Conservation (phyloP, 2,888 invertebrate genomes). For the Scaptomyza caliginosa region DNA sequence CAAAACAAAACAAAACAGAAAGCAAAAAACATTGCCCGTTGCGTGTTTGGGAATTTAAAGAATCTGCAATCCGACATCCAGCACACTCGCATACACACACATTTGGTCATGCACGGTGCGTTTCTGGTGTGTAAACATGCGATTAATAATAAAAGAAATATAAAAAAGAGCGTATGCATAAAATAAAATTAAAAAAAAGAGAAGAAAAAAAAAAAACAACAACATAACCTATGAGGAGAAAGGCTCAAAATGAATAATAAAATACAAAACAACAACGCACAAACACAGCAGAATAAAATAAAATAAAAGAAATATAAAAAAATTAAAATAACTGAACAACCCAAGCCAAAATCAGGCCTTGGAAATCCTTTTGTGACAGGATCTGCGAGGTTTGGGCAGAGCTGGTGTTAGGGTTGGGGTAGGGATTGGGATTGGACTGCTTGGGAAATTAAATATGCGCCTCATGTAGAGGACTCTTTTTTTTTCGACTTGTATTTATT, state of each 20-base stretch:
- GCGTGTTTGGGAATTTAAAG: slow-evolving; percentile 67
- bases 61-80: slow-evolving; percentile 41
- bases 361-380: slow-evolving; percentile 72
- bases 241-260: slow-evolving; percentile 48
- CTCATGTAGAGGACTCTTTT: slow-evolving; percentile 64
- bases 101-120: slow-evolving; percentile 39
- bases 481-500: slow-evolving; percentile 56
- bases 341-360: slow-evolving; percentile 33
- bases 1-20: slow-evolving; percentile 13
- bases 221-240: slow-evolving; percentile 39
- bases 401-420: background rate
- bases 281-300: slow-evolving; percentile 5
- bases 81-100: slow-evolving; percentile 4
- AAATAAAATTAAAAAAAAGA: slow-evolving; percentile 66
- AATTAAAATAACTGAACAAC: slow-evolving; percentile 46
- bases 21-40: slow-evolving; percentile 17
- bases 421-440: slow-evolving; percentile 8
- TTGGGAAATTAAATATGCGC: slow-evolving; percentile 73
- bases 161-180: slow-evolving; percentile 70
- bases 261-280: slow-evolving; percentile 19
- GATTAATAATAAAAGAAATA: slow-evolving; percentile 76
- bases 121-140: slow-evolving; percentile 71
- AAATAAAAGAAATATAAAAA: slow-evolving; percentile 24
- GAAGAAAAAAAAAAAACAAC: slow-evolving; percentile 23
- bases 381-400: slow-evolving; percentile 26